These are phyloP conservation scores for Hydrochoerus hydrochaeris DNA, from an alignment of 2,113 vertebrate species.

Conservation along the genomic window DNA sequence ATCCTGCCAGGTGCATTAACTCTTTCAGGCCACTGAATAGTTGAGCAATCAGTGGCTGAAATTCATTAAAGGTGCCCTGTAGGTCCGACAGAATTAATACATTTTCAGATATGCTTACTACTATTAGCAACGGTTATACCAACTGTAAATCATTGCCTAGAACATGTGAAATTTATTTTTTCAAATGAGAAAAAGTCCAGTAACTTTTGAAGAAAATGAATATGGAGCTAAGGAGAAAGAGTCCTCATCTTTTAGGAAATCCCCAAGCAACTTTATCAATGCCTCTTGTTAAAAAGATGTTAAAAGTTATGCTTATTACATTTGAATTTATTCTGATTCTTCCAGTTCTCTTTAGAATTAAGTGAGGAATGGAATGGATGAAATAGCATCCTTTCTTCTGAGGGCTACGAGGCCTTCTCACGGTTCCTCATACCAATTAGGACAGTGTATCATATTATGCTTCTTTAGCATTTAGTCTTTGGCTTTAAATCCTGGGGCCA, in stretches of 20 bases:
- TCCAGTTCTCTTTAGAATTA: background rate
- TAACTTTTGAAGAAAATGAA: background rate
- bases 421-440: background rate
- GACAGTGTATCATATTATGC: background rate
- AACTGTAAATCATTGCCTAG: background rate
- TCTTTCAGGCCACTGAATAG: background rate
- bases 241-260: background rate
- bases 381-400: background rate
- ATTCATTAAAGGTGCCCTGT: background rate
- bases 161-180: background rate
- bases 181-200: slow-evolving; percentile 15
- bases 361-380: background rate
- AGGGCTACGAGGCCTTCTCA: background rate
- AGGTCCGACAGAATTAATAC: background rate
- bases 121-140: background rate
- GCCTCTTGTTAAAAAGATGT: background rate
- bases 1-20: background rate
- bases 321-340: background rate
- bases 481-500: background rate
- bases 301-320: background rate
- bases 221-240: background rate
- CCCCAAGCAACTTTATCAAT: background rate
- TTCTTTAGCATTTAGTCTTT: background rate
- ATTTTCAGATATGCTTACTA: background rate
- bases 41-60: background rate